phyloP scores from a whole-genome alignment of 2,113 vertebrate genomes.

The Anhinga anhinga region DNA sequence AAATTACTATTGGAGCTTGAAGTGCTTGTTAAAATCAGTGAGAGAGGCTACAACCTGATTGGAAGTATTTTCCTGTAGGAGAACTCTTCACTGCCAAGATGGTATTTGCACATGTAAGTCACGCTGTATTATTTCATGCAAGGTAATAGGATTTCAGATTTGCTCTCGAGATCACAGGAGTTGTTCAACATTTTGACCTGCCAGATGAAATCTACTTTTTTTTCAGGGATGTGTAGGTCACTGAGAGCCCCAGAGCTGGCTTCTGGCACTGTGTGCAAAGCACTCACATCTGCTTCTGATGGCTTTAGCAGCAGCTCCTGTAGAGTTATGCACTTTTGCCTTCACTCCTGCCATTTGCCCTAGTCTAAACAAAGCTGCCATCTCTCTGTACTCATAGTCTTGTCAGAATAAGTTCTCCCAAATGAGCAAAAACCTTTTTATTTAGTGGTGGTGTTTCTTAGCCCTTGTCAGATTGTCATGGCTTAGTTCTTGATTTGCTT shows the following conservation, averaged over 20 bases:
- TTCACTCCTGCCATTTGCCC: background rate
- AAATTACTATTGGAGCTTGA: background rate
- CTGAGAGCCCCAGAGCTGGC: background rate
- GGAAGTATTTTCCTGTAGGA: background rate
- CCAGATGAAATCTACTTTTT: conserved; percentile 2
- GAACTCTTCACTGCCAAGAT: background rate
- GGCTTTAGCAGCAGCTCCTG: background rate
- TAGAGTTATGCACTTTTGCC: background rate
- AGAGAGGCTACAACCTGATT: background rate
- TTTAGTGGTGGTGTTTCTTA: background rate
- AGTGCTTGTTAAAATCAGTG: background rate
- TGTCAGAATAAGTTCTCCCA: background rate
- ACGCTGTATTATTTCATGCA: background rate
- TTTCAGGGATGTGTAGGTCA: background rate
- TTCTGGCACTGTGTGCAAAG: background rate
- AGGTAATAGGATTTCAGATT: background rate
- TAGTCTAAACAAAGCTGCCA: background rate
- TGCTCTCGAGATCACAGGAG: background rate
- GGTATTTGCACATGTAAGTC: background rate
- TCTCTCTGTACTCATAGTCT: background rate
- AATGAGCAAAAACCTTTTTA: background rate
- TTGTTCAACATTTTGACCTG: background rate
- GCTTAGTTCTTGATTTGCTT: background rate
- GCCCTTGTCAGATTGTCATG: background rate
- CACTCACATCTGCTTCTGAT: background rate